phyloP scores from a whole-genome alignment of 2,888 invertebrate species.

The Conops quadrifasciatus region DNA sequence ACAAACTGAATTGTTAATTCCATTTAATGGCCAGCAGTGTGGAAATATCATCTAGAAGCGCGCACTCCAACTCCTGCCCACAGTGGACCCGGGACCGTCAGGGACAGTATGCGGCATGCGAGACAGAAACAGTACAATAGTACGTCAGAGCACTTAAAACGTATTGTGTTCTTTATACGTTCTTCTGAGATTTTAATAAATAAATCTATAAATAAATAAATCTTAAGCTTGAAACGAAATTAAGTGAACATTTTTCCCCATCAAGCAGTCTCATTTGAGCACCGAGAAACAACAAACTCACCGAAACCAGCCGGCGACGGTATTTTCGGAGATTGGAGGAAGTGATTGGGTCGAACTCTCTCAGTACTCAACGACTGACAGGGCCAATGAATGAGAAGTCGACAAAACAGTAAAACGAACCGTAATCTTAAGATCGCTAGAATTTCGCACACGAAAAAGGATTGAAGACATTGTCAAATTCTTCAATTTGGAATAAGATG shows the following conservation, averaged over 20 bases:
- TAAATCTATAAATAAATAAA: constrained; percentile 33
- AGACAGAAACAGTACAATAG: not conserved
- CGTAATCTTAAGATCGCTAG: not conserved
- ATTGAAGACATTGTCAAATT: not conserved
- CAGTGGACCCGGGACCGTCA: not conserved
- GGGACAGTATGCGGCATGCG: not conserved
- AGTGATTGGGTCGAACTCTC: no score
- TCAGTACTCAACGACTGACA: no score
- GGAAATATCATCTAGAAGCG: not conserved
- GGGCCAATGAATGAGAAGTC: no score
- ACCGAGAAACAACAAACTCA: no score
- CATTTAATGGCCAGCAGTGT: constrained; percentile 28
- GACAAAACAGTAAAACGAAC: no score
- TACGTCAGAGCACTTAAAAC: constrained; percentile 12
- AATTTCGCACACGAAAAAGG: not conserved
- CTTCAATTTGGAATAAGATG: no score
- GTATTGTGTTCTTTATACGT: constrained; percentile 31
- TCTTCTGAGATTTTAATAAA: constrained; percentile 29
- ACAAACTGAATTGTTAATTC: constrained; percentile 31
- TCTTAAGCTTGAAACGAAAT: constrained; percentile 20
- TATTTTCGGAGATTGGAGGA: not conserved
- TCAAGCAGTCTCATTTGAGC: not conserved
- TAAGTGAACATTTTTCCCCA: constrained; percentile 19
- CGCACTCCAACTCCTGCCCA: not conserved
- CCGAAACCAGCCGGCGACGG: not conserved